Percentiles rank a stretch among this genome's conserved stretches.
Evolutionary conservation across 2,888 invertebrate species (phyloP).

Genomic region (Kuschelorhynchus macadamiae): DNA sequence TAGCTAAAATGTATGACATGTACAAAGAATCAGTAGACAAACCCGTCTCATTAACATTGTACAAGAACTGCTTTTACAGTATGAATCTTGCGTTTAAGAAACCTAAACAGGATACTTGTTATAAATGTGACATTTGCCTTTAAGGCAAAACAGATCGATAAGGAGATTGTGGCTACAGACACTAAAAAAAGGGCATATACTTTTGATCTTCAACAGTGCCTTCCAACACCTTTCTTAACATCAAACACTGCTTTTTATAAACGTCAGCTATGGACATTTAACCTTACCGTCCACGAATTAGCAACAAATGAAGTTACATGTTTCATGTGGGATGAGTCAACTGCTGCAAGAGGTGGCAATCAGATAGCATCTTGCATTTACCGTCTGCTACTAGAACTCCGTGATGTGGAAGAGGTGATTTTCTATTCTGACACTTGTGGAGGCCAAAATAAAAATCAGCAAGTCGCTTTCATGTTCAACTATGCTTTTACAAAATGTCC

Average conservation of each 20-base stretch:
- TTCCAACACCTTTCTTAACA: conserved; percentile 13
- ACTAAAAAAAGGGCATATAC: conserved; percentile 13
- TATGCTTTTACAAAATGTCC: too few relatives aligned
- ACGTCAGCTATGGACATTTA: conserved; percentile 18
- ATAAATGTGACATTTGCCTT: conserved; percentile 27
- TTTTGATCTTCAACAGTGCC: conserved; percentile 17
- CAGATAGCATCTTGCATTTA: conserved; percentile 28
- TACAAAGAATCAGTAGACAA: conserved; percentile 11
- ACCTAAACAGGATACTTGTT: conserved; percentile 32
- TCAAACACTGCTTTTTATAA: conserved; percentile 15
- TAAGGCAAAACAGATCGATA: conserved; percentile 12
- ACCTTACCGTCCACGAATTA: conserved; percentile 32
- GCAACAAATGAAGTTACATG: conserved; percentile 21
- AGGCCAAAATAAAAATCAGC: conserved; percentile 25
- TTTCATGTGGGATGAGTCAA: conserved; percentile 31
- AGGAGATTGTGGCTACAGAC: conserved; percentile 8
- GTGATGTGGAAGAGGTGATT: conserved; percentile 16
- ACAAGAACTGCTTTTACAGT: conserved; percentile 2
- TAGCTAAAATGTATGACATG: conserved; percentile 11
- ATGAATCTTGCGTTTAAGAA: conserved; percentile 30
- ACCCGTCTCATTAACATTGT: too few relatives aligned
- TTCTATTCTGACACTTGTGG: conserved; percentile 32
- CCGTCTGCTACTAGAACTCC: conserved; percentile 7
- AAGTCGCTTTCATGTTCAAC: conserved; percentile 24
- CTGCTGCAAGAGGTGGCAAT: conserved; percentile 24